These are phyloP conservation scores for Thinocorus orbignyianus DNA, from an alignment of 2,113 vertebrate species.

Conservation along the genomic window DNA sequence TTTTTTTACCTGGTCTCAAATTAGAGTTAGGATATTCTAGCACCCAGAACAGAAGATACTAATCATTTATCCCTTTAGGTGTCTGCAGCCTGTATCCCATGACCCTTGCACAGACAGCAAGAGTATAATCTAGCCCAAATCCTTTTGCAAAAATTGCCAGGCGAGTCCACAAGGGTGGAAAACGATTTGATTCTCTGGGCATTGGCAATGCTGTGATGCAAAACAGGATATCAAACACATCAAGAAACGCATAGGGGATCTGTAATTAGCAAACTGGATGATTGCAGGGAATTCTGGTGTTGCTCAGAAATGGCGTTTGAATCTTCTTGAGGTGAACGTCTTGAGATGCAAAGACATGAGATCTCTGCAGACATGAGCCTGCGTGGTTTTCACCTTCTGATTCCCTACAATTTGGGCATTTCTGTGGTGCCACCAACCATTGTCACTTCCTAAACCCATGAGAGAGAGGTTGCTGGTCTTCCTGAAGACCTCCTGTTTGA, in stretches of 20 bases:
- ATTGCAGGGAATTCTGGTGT: neutral
- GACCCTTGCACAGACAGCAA: neutral
- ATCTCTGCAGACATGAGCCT: neutral
- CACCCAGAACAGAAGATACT: neutral
- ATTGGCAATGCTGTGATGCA: neutral
- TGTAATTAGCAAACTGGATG: neutral
- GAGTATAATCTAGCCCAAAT: neutral
- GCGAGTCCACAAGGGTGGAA: neutral
- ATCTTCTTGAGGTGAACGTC: neutral
- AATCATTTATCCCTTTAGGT: neutral
- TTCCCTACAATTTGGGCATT: accelerated
- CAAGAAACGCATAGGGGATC: neutral
- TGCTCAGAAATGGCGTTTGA: neutral
- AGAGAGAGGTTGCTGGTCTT: neutral
- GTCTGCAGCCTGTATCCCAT: neutral
- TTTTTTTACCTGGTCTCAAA: neutral
- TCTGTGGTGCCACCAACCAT: neutral
- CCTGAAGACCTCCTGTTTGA: neutral
- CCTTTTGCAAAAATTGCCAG: neutral
- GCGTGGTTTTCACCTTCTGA: neutral
- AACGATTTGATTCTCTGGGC: neutral
- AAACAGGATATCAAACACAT: neutral
- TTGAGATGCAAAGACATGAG: neutral
- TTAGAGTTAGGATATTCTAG: neutral
- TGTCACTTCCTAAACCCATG: accelerated